Conservation (phyloP, 1,140 invertebrate genomes). For the Dendroctonus valens region DNA sequence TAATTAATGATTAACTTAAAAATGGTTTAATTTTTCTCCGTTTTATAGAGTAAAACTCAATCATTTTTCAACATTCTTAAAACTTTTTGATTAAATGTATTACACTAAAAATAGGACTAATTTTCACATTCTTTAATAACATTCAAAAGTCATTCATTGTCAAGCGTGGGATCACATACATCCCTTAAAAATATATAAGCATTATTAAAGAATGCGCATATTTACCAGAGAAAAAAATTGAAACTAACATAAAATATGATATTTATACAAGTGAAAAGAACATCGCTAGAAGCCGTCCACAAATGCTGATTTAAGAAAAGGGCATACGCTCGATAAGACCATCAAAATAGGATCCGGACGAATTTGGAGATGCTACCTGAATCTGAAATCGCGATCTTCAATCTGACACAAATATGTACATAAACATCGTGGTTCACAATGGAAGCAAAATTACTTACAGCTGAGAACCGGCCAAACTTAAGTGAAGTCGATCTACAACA, state of each 20-base stretch:
- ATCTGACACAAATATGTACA: slow-evolving; percentile 28
- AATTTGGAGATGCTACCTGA: too few species aligned
- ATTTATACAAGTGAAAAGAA: slow-evolving; percentile 21
- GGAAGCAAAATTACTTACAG: slow-evolving; percentile 28
- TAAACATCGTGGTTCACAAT: slow-evolving; percentile 9
- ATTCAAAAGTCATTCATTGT: neutral
- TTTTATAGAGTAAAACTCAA: neutral
- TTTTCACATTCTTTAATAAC: slow-evolving; percentile 13
- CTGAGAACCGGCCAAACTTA: slow-evolving; percentile 10
- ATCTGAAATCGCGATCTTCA: too few species aligned
- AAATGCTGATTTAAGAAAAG: too few species aligned
- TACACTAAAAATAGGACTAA: slow-evolving; percentile 26
- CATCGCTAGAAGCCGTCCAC: neutral
- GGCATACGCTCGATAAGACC: too few species aligned
- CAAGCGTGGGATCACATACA: too few species aligned
- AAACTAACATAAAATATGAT: slow-evolving; percentile 20
- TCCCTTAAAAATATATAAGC: neutral
- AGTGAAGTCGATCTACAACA: neutral
- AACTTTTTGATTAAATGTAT: slow-evolving; percentile 29
- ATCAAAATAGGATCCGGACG: too few species aligned
- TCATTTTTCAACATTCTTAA: slow-evolving; percentile 23
- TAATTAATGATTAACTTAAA: too few species aligned
- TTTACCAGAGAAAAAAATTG: slow-evolving; percentile 7
- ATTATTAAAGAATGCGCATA: slow-evolving; percentile 8
- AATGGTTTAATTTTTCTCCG: too few species aligned